These are phyloP conservation scores for Pediacus dermestoides DNA, from an alignment of 2,888 invertebrate genomes.

Conservation along the genomic window DNA sequence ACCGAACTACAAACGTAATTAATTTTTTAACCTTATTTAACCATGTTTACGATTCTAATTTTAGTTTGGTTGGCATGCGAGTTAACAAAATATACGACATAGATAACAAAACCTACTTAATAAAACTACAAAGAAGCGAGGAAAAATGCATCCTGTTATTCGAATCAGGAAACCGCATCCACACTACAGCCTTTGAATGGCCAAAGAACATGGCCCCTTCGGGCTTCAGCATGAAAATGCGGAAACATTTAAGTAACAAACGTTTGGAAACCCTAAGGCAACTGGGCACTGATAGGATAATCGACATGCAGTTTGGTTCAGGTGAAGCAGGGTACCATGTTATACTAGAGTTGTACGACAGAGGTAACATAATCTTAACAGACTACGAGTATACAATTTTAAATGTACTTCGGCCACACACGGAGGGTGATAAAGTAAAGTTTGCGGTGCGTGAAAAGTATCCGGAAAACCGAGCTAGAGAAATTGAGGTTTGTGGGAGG, in stretches of 20 bases:
- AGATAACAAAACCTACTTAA: constrained; percentile 92
- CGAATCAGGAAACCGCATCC: constrained; percentile 92
- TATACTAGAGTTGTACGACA: constrained; percentile 91
- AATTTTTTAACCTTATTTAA: constrained; percentile 1
- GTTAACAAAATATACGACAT: constrained; percentile 98
- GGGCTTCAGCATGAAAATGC: constrained; percentile 96
- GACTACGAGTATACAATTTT: constrained; percentile 87
- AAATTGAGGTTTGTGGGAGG: constrained; percentile 54
- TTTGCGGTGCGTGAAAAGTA: constrained; percentile 93
- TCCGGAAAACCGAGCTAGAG: constrained; percentile 73
- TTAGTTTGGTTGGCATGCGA: constrained; percentile 81
- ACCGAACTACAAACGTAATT: constrained; percentile 79
- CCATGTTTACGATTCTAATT: too few species aligned
- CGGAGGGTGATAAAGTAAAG: constrained; percentile 84
- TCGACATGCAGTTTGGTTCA: constrained; percentile 93
- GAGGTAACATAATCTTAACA: constrained; percentile 93
- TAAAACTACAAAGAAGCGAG: constrained; percentile 79
- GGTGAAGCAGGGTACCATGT: constrained; percentile 93
- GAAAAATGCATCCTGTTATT: constrained; percentile 83
- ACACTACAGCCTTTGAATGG: constrained; percentile 96
- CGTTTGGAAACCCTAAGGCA: constrained; percentile 82
- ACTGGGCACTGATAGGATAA: constrained; percentile 88
- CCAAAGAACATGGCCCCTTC: constrained; percentile 94
- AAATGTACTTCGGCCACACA: constrained; percentile 87
- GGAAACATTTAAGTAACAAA: constrained; percentile 96